phyloP scores from a whole-genome alignment of 2,797 vertebrate species.

The Brachyrhaphis roseni region DNA sequence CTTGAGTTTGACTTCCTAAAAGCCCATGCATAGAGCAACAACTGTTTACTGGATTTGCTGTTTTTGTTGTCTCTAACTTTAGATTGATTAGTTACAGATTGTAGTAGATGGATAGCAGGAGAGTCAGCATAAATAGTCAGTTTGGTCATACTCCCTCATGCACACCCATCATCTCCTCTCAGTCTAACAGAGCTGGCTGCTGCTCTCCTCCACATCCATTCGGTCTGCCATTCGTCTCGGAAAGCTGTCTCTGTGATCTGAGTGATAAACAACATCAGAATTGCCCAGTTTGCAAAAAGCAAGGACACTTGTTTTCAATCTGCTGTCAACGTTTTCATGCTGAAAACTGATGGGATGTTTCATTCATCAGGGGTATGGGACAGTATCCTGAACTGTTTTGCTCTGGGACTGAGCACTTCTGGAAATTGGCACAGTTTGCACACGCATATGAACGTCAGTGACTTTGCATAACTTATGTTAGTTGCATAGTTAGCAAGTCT shows the following conservation, averaged over 20 bases:
- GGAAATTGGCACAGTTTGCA: constrained; percentile 36
- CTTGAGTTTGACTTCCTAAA: constrained; percentile 31
- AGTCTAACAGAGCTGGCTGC: constrained; percentile 71
- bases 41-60: constrained; percentile 71
- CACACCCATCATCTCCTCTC: constrained; percentile 80
- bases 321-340: constrained; percentile 81
- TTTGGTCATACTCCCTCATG: constrained; percentile 79
- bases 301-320: constrained; percentile 85
- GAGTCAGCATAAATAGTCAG: constrained; percentile 87
- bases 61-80: constrained; percentile 78
- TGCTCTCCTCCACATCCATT: constrained; percentile 77
- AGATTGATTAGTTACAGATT: constrained; percentile 88
- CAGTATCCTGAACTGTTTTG: constrained; percentile 45
- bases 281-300: constrained; percentile 83
- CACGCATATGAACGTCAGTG: constrained; percentile 15
- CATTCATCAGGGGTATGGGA: constrained; percentile 69
- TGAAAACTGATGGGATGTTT: constrained; percentile 80
- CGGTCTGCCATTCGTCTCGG: constrained; percentile 81
- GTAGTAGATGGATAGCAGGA: constrained; percentile 82
- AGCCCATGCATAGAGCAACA: constrained; percentile 63
- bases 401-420: constrained; percentile 40
- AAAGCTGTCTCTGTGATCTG: constrained; percentile 80
- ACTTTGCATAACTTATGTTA: constrained; percentile 22
- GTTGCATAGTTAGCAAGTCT: not conserved
- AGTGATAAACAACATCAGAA: constrained; percentile 86